Evolutionary conservation across 2,797 vertebrate species (phyloP).

Genomic region (Hippocampus kuda): DNA sequence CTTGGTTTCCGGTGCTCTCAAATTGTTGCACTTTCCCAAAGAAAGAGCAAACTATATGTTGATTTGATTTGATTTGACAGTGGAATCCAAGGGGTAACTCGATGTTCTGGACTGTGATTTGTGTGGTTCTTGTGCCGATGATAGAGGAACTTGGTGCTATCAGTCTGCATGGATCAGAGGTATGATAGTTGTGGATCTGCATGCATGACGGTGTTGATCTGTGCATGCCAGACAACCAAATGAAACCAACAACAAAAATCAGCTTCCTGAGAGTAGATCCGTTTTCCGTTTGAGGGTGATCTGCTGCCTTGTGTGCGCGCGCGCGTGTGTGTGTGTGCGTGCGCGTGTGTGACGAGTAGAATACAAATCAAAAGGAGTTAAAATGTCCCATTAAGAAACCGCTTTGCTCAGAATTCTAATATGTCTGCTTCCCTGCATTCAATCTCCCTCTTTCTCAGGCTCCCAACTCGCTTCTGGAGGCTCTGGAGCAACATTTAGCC

Average conservation of each 20-base stretch:
- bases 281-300: conserved; percentile 33
- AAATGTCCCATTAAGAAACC: conserved; percentile 27
- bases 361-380: conserved; percentile 23
- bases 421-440: conserved; percentile 3
- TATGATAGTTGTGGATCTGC: conserved; percentile 56
- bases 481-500: conserved; percentile 88
- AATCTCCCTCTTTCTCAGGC: conserved; percentile 59
- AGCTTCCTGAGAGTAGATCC: conserved; percentile 36
- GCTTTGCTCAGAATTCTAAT: conserved; percentile 33
- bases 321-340: no score
- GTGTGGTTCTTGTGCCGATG: conserved; percentile 15
- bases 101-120: conserved; percentile 44
- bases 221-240: conserved; percentile 69
- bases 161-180: conserved; percentile 55
- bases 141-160: conserved; percentile 11
- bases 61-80: not conserved
- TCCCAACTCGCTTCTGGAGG: conserved; percentile 87
- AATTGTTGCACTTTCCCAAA: not conserved
- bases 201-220: conserved; percentile 68
- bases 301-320: conserved; percentile 46
- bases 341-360: conserved; percentile 5
- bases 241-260: conserved; percentile 50
- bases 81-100: conserved; percentile 64
- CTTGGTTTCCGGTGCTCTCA: conserved; percentile 58
- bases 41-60: not conserved